Evolutionary conservation across 2,797 vertebrate species (phyloP).

Genomic region (Cossypha polioptera): DNA sequence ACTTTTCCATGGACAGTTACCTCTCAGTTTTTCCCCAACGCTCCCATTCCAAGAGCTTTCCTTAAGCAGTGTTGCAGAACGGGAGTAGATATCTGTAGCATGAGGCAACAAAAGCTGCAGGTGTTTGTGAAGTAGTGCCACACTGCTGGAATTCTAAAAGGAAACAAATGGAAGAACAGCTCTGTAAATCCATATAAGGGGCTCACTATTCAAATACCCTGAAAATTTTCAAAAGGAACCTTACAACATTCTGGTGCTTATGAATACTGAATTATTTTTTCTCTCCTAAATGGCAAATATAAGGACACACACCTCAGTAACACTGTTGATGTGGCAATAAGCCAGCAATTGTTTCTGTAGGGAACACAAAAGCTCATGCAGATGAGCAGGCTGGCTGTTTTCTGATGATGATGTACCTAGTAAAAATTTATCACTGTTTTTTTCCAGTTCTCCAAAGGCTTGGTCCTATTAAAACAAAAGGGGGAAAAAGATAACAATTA

Average conservation of each 20-base stretch:
- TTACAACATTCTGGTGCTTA: background rate
- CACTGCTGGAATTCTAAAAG: conserved; percentile 91
- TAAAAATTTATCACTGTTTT: conserved; percentile 96
- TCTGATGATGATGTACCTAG: conserved; percentile 90
- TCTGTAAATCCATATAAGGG: background rate
- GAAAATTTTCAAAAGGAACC: background rate
- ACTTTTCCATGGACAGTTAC: conserved; percentile 64
- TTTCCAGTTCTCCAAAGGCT: conserved; percentile 96
- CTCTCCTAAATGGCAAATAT: background rate
- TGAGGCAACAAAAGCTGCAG: conserved; percentile 95
- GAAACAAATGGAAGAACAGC: background rate
- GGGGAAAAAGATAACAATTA: background rate
- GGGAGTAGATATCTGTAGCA: conserved; percentile 93
- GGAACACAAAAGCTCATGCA: conserved; percentile 94
- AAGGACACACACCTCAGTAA: conserved; percentile 83
- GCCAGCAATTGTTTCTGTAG: conserved; percentile 95
- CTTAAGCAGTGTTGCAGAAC: conserved; percentile 88
- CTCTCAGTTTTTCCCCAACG: conserved; percentile 90
- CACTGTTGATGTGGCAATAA: conserved; percentile 92
- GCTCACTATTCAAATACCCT: background rate
- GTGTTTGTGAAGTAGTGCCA: conserved; percentile 95
- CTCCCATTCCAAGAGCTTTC: conserved; percentile 96
- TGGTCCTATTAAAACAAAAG: conserved; percentile 84
- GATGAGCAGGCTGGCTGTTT: conserved; percentile 96
- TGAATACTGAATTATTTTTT: background rate